These are phyloP conservation scores for Tetragonula clypearis DNA, from an alignment of 1,140 invertebrate genomes.

Conservation along the genomic window DNA sequence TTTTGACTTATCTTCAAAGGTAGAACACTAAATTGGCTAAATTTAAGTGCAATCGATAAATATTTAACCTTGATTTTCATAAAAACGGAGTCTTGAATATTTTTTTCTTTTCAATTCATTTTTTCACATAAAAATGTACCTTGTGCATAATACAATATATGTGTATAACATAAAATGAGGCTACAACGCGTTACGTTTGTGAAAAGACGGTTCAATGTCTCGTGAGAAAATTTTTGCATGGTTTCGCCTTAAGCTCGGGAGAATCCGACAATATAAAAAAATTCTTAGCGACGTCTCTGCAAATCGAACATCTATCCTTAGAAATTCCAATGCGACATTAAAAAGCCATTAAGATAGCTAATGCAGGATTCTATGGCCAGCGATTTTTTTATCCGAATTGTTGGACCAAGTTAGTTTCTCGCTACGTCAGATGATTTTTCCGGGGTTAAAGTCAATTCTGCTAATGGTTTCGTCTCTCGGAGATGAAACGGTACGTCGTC, in stretches of 20 bases:
- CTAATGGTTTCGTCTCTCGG: neutral
- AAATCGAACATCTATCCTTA: constrained; percentile 41
- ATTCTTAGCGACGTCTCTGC: constrained; percentile 11
- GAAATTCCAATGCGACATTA: constrained; percentile 63
- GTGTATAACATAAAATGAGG: neutral
- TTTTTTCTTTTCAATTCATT: no score
- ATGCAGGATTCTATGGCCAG: constrained; percentile 42
- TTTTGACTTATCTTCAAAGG: no score
- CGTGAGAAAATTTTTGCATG: neutral
- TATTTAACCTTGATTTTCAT: no score
- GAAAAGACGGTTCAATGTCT: neutral
- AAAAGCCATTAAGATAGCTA: constrained; percentile 66
- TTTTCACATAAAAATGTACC: no score
- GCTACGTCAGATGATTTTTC: neutral
- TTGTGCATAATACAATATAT: neutral
- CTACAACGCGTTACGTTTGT: neutral
- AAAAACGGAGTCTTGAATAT: no score
- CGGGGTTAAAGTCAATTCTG: constrained; percentile 34
- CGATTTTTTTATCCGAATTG: constrained; percentile 50
- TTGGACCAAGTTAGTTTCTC: constrained; percentile 11
- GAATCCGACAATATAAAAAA: neutral
- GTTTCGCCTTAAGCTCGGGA: neutral
- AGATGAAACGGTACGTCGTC: no score
- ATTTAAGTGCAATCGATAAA: no score
- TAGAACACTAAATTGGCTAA: no score